A percentile compares a stretch with the other conserved stretches of the same genome.
phyloP scores from a whole-genome alignment of 1,140 invertebrate species.

The Lanistes nyassanus region DNA sequence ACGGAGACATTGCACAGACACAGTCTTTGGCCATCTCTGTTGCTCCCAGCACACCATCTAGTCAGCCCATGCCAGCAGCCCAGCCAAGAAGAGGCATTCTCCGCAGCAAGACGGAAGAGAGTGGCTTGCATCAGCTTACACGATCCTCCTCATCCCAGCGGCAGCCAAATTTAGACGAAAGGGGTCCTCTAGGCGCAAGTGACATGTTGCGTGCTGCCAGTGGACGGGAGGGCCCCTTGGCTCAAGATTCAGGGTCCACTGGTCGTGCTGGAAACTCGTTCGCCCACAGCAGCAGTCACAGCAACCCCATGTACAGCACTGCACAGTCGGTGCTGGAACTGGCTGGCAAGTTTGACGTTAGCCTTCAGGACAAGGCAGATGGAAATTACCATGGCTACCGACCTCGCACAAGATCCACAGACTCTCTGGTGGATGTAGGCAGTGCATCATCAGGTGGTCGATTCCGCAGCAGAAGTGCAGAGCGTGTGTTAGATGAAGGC shows the following conservation, averaged over 20 bases:
- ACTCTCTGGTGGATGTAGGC: slow-evolving; percentile 41
- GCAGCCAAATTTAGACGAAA: slow-evolving; percentile 49
- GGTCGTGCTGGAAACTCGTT: slow-evolving; percentile 25
- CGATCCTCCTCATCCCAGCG: neutral
- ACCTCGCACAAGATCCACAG: slow-evolving; percentile 45
- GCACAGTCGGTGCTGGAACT: neutral
- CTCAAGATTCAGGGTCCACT: slow-evolving; percentile 15
- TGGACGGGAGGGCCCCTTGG: slow-evolving; percentile 42
- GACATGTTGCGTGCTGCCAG: slow-evolving; percentile 21
- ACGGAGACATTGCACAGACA: slow-evolving; percentile 1
- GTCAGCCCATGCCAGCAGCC: slow-evolving; percentile 14
- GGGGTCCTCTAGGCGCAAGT: slow-evolving; percentile 47
- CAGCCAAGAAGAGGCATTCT: slow-evolving; percentile 17
- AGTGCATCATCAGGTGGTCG: slow-evolving; percentile 17
- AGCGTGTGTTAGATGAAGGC: slow-evolving; percentile 33
- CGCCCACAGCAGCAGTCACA: neutral
- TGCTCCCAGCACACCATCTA: slow-evolving; percentile 18
- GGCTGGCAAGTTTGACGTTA: neutral
- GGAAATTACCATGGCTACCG: slow-evolving; percentile 5
- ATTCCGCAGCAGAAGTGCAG: slow-evolving; percentile 37
- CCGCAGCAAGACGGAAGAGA: slow-evolving; percentile 23
- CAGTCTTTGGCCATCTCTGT: neutral
- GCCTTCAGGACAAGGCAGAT: neutral
- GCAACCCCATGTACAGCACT: neutral
- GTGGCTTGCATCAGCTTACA: slow-evolving; percentile 22